A percentile compares a stretch with the other conserved stretches of the same genome.
phyloP scores from a whole-genome alignment of 1,140 invertebrate species.

The Drosophila simulans region DNA sequence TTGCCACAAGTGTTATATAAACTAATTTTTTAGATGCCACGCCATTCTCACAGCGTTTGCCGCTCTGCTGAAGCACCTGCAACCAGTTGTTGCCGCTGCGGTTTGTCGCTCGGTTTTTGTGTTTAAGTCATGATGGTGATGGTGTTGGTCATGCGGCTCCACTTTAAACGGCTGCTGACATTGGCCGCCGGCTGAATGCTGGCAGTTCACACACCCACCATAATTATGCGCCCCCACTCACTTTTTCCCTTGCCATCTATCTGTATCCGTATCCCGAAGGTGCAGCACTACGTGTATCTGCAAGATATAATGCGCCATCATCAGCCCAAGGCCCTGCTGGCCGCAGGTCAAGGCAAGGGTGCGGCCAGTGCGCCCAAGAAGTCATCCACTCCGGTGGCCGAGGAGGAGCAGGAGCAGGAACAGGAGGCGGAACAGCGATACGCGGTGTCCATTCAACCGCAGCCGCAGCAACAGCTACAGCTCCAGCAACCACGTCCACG shows the following conservation, averaged over 20 bases:
- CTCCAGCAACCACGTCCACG: constrained; percentile 24
- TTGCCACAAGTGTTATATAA: constrained; percentile 75
- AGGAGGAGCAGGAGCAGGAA: constrained; percentile 70
- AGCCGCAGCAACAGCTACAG: constrained; percentile 22
- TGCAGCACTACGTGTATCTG: constrained; percentile 81
- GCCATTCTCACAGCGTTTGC: constrained; percentile 69
- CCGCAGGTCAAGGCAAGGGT: constrained; percentile 66
- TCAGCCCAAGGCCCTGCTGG: constrained; percentile 60
- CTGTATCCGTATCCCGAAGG: constrained; percentile 46
- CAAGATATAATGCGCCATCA: constrained; percentile 78
- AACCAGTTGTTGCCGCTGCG: constrained; percentile 15
- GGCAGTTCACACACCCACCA: constrained; percentile 42
- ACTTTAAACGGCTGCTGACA: constrained; percentile 54
- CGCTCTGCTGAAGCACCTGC: constrained; percentile 43
- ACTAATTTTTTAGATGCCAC: constrained; percentile 77
- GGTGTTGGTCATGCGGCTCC: constrained; percentile 34
- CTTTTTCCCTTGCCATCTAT: constrained; percentile 9
- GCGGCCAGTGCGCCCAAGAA: constrained; percentile 51
- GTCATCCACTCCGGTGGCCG: constrained; percentile 55
- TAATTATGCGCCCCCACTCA: constrained; percentile 53
- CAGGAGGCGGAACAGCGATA: constrained; percentile 80
- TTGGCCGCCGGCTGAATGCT: constrained; percentile 46
- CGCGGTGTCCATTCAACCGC: constrained; percentile 70
- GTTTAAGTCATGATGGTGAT: not conserved
- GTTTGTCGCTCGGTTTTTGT: constrained; percentile 20